phyloP scores from a whole-genome alignment of 2,888 invertebrate genomes.

The Nysson spinosus region DNA sequence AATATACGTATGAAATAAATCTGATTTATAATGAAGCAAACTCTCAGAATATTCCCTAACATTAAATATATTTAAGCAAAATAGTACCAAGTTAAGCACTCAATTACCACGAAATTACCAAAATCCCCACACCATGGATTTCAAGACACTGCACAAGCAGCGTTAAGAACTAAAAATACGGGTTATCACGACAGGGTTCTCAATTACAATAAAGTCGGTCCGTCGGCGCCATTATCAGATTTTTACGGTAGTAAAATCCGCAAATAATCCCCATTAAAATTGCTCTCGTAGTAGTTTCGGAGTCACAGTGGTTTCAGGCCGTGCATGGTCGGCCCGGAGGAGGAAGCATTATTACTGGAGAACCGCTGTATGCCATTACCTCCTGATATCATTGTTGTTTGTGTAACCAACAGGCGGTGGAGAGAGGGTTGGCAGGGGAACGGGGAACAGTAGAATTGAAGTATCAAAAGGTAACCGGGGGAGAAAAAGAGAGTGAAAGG shows the following conservation, averaged over 20 bases:
- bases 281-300: slow-evolving; percentile 4
- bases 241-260: slow-evolving; percentile 16
- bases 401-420: background rate
- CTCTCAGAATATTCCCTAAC: too few relatives aligned
- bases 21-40: too few relatives aligned
- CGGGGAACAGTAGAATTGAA: background rate
- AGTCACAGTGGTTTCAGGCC: slow-evolving; percentile 33
- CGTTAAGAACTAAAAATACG: too few relatives aligned
- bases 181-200: too few relatives aligned
- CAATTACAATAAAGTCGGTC: slow-evolving; percentile 5
- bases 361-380: slow-evolving; percentile 7
- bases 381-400: slow-evolving; percentile 25
- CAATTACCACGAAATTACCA: too few relatives aligned
- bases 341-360: slow-evolving; percentile 24
- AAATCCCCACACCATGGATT: too few relatives aligned
- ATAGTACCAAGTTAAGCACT: too few relatives aligned
- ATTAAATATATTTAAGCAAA: too few relatives aligned
- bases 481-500: slow-evolving; percentile 17
- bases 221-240: slow-evolving; percentile 18
- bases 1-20: too few relatives aligned
- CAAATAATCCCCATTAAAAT: slow-evolving; percentile 27
- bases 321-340: slow-evolving; percentile 18
- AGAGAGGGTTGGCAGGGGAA: background rate
- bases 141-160: too few relatives aligned
- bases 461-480: background rate